phyloP scores from a whole-genome alignment of 2,888 invertebrate genomes.

The Orthosia gothica region DNA sequence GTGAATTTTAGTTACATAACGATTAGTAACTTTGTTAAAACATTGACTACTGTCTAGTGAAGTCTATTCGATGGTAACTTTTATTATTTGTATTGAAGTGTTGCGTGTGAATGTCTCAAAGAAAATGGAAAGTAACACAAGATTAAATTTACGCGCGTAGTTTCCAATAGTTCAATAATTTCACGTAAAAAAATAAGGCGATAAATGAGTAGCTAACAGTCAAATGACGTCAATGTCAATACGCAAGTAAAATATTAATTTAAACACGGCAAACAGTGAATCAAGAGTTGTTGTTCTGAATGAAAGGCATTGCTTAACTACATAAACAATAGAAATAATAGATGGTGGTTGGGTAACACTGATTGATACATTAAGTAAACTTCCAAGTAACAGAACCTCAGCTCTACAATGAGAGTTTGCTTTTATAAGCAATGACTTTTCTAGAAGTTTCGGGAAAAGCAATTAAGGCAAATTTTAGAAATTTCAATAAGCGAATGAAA shows the following conservation, averaged over 20 bases:
- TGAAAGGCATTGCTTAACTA: slow-evolving; percentile 26
- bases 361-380: slow-evolving; percentile 19
- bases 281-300: slow-evolving; percentile 32
- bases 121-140: slow-evolving; percentile 62
- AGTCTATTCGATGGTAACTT: slow-evolving; percentile 43
- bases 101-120: slow-evolving; percentile 60
- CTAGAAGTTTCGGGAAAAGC: slow-evolving; percentile 19
- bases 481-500: slow-evolving; percentile 14
- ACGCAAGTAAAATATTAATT: slow-evolving; percentile 45
- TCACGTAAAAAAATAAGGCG: slow-evolving; percentile 40
- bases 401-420: slow-evolving; percentile 1
- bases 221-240: slow-evolving; percentile 58
- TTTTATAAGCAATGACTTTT: slow-evolving; percentile 10
- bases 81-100: slow-evolving; percentile 56
- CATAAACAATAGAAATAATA: slow-evolving; percentile 37
- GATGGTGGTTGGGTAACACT: slow-evolving; percentile 33
- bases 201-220: slow-evolving; percentile 36
- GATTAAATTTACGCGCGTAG: slow-evolving; percentile 53
- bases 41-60: slow-evolving; percentile 49
- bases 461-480: background rate
- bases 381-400: slow-evolving; percentile 5
- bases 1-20: slow-evolving; percentile 62
- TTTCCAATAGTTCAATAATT: slow-evolving; percentile 58
- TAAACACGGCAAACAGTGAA: slow-evolving; percentile 37
- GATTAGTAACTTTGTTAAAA: slow-evolving; percentile 56